phyloP scores from a whole-genome alignment of 2,888 invertebrate species.

The Carcina quercana region DNA sequence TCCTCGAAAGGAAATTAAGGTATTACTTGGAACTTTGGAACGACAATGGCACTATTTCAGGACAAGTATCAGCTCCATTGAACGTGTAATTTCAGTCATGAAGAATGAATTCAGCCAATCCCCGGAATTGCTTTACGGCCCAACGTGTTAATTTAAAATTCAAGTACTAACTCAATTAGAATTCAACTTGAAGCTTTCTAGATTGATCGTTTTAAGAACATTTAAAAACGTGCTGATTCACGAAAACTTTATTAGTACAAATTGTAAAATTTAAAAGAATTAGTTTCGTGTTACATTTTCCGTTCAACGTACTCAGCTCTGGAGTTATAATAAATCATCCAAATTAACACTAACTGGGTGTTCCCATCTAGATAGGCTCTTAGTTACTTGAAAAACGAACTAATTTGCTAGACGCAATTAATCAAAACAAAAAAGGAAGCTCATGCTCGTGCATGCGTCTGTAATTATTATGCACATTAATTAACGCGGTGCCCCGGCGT shows the following conservation, averaged over 20 bases:
- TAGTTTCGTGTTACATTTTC: too few relatives aligned
- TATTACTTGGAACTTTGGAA: constrained; percentile 32
- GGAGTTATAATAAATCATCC: too few relatives aligned
- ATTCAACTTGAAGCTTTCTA: too few relatives aligned
- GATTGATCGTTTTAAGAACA: too few relatives aligned
- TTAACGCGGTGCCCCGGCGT: constrained; percentile 47
- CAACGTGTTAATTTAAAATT: too few relatives aligned
- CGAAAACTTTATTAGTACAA: too few relatives aligned
- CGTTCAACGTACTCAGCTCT: too few relatives aligned
- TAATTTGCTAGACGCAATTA: constrained; percentile 62
- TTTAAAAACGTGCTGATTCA: too few relatives aligned
- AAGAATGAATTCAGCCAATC: not conserved
- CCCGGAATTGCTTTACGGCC: not conserved
- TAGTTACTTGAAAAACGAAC: constrained; percentile 42
- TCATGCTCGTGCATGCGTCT: constrained; percentile 52
- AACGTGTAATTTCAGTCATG: constrained; percentile 17
- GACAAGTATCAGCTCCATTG: constrained; percentile 23
- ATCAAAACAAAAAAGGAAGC: constrained; percentile 71
- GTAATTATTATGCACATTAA: constrained; percentile 74
- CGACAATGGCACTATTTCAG: constrained; percentile 35
- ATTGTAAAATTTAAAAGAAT: too few relatives aligned
- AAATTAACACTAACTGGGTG: constrained; percentile 9
- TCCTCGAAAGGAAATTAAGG: constrained; percentile 55
- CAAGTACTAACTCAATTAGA: too few relatives aligned
- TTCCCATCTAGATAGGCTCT: constrained; percentile 11